Evolutionary conservation across 2,888 invertebrate genomes (phyloP), one percentile per base, ranked within the genome.

Genomic region (Chymomyza amoena): DNA sequence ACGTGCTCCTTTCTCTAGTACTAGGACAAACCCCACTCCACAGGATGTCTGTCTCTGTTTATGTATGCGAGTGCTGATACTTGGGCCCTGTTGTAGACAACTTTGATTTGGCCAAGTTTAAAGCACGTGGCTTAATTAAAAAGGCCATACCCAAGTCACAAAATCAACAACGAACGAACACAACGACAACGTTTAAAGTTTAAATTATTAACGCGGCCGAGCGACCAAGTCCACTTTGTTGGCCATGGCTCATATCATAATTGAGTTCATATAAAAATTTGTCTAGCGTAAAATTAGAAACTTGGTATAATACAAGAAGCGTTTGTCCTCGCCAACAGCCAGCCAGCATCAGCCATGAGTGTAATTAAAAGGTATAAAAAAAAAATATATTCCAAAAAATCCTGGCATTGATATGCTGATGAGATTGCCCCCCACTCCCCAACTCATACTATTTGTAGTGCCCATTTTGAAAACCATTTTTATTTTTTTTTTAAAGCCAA

Each of bases 281-380:
- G 84, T 90, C 90, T 89, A 87, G 89, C 90, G 89, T 90, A 88
- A 90, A 90, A 90, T 90, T 90, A 90, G 87, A 90, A 89, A 88
- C 77, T 78, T 87, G 67, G 68, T 67, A 74, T 64, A 72, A 71
- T n/a, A n/a, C 72, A 75, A 25, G 69, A 63, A 72, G 71, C 51
- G 56, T 45, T 45, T 45, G 39, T 13, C n/a, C n/a, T n/a, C 39
- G 39, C 39, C 13, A 68, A n/a, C n/a, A n/a, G n/a, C n/a, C n/a
- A n/a, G n/a, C 74, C 73, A 73, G 20, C 16, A 32, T 16, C 75
- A 72, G 57, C 57, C 18, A 73, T 70, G 70, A 73, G 73, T 77
- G 87, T 81, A 80, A 79, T 87, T 84, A 81, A 81, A 82, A 78
- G 75, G 39, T 60, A 72, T 56, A 45, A 45, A 45, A 39, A 39